These are phyloP conservation scores for Lagocephalus sceleratus DNA, from an alignment of 2,797 vertebrate genomes.

Conservation along the genomic window DNA sequence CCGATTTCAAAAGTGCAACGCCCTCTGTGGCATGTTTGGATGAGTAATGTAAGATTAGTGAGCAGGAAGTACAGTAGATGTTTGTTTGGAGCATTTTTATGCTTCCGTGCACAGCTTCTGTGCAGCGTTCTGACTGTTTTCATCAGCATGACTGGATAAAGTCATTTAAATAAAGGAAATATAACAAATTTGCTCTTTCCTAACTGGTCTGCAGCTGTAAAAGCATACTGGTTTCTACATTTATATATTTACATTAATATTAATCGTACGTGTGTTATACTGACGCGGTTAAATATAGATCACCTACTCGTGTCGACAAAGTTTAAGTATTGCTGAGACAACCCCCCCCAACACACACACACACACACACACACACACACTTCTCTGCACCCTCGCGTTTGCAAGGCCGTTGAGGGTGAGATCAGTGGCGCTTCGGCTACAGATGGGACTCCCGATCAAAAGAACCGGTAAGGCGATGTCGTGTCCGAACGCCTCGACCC, in stretches of 20 bases:
- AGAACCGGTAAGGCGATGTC: conserved; percentile 27
- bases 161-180: too few species aligned
- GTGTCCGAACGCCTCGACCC: conserved; percentile 1
- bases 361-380: neutral
- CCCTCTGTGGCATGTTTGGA: neutral
- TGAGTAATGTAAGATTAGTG: too few species aligned
- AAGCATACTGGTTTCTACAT: neutral
- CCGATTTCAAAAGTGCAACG: conserved; percentile 69
- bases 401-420: conserved; percentile 9
- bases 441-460: neutral
- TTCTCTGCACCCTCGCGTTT: neutral
- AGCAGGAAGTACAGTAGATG: too few species aligned
- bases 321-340: conserved; percentile 60
- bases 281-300: neutral
- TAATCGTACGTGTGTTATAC: too few species aligned
- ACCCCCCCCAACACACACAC: neutral
- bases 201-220: too few species aligned
- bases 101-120: too few species aligned
- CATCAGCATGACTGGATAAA: too few species aligned
- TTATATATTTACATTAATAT: neutral
- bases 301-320: conserved; percentile 7
- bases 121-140: too few species aligned
- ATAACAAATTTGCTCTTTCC: too few species aligned
- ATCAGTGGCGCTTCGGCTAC: conserved; percentile 13
- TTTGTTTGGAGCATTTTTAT: too few species aligned